Conservation (phyloP, 2,888 invertebrate genomes). For the Amitus sp. region DNA sequence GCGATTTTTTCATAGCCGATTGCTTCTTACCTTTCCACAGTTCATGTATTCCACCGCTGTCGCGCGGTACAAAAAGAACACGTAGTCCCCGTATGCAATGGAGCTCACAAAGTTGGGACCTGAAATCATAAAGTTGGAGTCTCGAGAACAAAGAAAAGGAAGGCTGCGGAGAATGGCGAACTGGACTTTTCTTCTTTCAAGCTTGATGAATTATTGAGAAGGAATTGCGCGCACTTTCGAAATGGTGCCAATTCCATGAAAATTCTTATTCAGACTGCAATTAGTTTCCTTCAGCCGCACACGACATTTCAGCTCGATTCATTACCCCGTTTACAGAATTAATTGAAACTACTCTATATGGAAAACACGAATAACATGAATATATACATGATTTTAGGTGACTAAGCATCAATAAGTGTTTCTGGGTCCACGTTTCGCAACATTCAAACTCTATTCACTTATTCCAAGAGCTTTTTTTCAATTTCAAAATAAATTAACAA, state of each 20-base stretch:
- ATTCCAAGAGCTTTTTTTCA: not conserved
- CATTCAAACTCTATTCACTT: too few species aligned
- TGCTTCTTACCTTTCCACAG: conserved; percentile 84
- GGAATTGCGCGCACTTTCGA: too few species aligned
- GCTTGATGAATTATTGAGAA: conserved; percentile 37
- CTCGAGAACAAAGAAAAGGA: conserved; percentile 33
- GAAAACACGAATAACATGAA: too few species aligned
- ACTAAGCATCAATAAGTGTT: too few species aligned
- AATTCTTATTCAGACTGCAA: too few species aligned
- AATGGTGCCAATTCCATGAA: too few species aligned
- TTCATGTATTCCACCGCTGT: conserved; percentile 93
- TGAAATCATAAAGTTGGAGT: conserved; percentile 60
- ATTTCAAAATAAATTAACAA: not conserved
- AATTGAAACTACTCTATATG: too few species aligned
- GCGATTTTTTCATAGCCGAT: too few species aligned
- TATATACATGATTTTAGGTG: not conserved
- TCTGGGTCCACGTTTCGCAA: too few species aligned
- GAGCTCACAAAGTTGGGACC: conserved; percentile 93
- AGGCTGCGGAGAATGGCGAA: conserved; percentile 27
- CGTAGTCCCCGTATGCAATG: conserved; percentile 84
- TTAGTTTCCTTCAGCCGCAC: too few species aligned
- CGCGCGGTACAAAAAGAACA: conserved; percentile 93
- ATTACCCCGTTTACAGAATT: too few species aligned
- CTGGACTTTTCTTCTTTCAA: conserved; percentile 35
- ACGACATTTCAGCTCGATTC: too few species aligned